Evolutionary conservation across 2,113 vertebrate species (phyloP).

Genomic region (Labrus mixtus): DNA sequence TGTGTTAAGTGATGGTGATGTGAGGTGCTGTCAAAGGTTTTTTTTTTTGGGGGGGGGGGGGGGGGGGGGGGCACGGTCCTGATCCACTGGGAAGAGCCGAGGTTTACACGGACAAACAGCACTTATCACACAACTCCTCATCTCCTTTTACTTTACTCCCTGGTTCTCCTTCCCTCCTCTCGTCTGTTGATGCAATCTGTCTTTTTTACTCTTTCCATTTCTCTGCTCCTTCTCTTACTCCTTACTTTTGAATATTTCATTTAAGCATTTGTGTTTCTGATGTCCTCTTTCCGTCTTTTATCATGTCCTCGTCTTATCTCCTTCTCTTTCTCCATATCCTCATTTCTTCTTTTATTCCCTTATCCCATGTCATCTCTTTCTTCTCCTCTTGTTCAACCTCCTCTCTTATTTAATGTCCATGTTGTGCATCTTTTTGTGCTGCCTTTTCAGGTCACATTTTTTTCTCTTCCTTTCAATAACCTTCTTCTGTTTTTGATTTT

Average conservation of each 20-base stretch:
- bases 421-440: background rate
- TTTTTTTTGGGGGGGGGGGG: background rate
- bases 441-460: background rate
- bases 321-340: constrained; percentile 6
- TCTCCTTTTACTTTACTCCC: background rate
- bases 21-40: constrained; percentile 37
- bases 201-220: background rate
- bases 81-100: constrained; percentile 37
- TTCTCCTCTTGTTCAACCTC: background rate
- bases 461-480: background rate
- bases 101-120: constrained; percentile 49
- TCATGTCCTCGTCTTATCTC: background rate
- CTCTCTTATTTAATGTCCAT: background rate
- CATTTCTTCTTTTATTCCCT: background rate
- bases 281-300: constrained; percentile 20
- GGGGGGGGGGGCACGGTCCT: background rate
- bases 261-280: constrained; percentile 23
- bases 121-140: constrained; percentile 52
- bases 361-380: background rate
- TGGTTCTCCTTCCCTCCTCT: background rate
- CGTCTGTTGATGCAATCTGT: background rate
- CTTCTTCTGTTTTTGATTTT: background rate
- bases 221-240: background rate
- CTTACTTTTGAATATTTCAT: constrained; percentile 3
- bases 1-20: constrained; percentile 42